phyloP scores from a whole-genome alignment of 2,888 invertebrate species.

The Callosobruchus maculatus region DNA sequence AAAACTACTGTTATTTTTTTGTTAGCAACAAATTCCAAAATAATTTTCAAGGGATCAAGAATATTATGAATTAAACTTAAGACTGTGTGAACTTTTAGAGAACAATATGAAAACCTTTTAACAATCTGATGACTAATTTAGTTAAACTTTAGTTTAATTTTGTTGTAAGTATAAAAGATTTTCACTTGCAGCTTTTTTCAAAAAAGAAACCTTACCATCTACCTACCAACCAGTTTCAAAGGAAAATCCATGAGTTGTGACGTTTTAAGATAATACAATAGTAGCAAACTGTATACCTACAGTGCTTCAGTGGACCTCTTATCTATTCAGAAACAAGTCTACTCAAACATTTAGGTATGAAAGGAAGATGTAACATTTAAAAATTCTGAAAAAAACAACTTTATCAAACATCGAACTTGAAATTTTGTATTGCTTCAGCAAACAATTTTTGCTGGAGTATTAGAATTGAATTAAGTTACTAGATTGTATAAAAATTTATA shows the following conservation, averaged over 20 bases:
- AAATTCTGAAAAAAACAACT: background rate
- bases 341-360: conserved; percentile 25
- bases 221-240: conserved; percentile 40
- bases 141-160: background rate
- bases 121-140: background rate
- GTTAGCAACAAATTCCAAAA: no score
- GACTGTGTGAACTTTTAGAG: background rate
- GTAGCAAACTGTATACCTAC: conserved; percentile 37
- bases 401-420: no score
- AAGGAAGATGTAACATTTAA: background rate
- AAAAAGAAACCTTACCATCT: conserved; percentile 1
- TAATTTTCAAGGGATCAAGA: no score
- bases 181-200: background rate
- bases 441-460: no score
- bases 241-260: conserved; percentile 37
- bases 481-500: no score
- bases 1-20: no score
- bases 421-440: no score
- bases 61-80: no score
- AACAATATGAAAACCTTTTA: background rate
- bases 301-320: conserved; percentile 42
- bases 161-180: background rate
- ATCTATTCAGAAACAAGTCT: conserved; percentile 29
- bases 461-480: no score
- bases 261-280: conserved; percentile 34